Evolutionary conservation across 2,888 invertebrate genomes (phyloP).

Genomic region (Polietes domitor): DNA sequence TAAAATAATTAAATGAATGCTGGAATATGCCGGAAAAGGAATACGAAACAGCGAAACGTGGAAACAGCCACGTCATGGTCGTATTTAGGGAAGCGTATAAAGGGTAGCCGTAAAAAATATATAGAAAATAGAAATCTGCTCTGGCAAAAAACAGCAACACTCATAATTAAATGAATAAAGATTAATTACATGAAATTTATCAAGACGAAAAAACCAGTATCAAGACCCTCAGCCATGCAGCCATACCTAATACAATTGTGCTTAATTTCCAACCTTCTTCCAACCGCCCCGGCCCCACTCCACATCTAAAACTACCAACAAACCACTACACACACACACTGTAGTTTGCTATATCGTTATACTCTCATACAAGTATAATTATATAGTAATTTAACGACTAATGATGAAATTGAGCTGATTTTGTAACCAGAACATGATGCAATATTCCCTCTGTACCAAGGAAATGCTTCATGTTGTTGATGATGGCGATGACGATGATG

Average conservation of each 20-base stretch:
- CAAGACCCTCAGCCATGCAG: no score
- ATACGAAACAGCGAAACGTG: background rate
- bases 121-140: background rate
- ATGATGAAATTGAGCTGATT: slow-evolving; percentile 42
- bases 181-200: slow-evolving; percentile 41
- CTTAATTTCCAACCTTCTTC: no score
- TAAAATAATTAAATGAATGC: background rate
- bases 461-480: background rate
- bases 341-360: background rate
- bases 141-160: background rate
- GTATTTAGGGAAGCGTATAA: no score
- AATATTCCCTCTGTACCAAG: background rate
- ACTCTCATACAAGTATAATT: background rate
- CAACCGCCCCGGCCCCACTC: no score
- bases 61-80: background rate
- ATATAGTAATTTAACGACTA: slow-evolving; percentile 26
- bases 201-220: background rate
- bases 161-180: slow-evolving; percentile 33
- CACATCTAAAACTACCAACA: background rate
- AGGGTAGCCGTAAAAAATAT: background rate
- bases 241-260: no score
- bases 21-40: background rate
- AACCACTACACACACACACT: background rate
- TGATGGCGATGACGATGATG: background rate
- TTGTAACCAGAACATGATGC: background rate